Evolutionary conservation across 2,113 vertebrate genomes (phyloP), one percentile per base, ranked within the genome.

Genomic region (Symphodus melops): DNA sequence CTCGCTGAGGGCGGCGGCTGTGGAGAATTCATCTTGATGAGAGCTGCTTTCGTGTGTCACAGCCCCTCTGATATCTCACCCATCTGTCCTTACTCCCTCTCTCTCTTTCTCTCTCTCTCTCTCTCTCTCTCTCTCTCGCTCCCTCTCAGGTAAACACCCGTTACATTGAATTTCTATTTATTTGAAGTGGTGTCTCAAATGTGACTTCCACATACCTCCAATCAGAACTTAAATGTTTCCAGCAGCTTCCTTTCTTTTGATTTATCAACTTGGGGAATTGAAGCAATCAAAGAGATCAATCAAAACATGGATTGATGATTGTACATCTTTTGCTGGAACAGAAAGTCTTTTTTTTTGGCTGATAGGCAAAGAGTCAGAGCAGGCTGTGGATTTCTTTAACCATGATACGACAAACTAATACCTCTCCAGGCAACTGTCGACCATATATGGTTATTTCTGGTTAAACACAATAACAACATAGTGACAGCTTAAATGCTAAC

Each of bases 11-110:
- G 21, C 53, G 76, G 64, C 56, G 7, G 21, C 76, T 86, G 81
- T 75, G 83, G 79, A 76, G 76, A 77, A 84, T 81, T 87, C 58
- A 82, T 77, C 85, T 71, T 74, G 78, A 86, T 80, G 75, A 75
- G 64, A 69, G 78, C 51, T 60, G 65, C 83, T 82, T 72, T 80
- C 78, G 72, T 74, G 79, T 86, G 86, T 82, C 83, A 70, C 76
- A 68, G 28, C 67, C 28, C 58, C 63, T 76, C 41, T 56, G 65
- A 74, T 79, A 49, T 76, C 68, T 71, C 21, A 25, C 75, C 48
- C 48, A 8, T 51, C 48, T n/a, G 48, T 51, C n/a, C n/a, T n/a
- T n/a, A n/a, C n/a, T n/a, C n/a, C n/a, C 48, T 51, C 19, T 10
- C 48, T n/a, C 48, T n/a, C 48, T 9, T 41, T 25, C 25, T n/a